These are phyloP conservation scores for Castor canadensis DNA, from an alignment of 2,113 vertebrate genomes.

Conservation along the genomic window DNA sequence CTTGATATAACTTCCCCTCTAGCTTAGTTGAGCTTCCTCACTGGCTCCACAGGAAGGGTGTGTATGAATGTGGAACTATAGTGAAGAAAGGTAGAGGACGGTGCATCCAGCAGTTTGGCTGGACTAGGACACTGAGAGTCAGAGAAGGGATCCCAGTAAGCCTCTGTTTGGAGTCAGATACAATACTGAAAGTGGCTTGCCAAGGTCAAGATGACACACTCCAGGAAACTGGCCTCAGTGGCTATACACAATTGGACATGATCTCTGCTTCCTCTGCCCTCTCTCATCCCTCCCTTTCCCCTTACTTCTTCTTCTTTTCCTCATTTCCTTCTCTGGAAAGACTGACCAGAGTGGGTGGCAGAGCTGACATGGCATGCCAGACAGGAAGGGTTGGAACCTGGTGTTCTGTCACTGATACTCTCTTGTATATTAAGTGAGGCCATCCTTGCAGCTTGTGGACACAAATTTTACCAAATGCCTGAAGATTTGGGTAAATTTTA, in stretches of 20 bases:
- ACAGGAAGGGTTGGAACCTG: neutral
- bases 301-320: neutral
- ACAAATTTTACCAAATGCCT: neutral
- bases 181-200: neutral
- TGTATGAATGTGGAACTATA: neutral
- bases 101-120: accelerated
- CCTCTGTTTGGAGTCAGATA: neutral
- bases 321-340: neutral
- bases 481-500: neutral
- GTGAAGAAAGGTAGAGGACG: accelerated
- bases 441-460: neutral
- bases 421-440: neutral
- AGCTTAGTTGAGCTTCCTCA: neutral
- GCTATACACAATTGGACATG: neutral
- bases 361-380: neutral
- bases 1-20: accelerated
- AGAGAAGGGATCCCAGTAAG: neutral
- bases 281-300: neutral
- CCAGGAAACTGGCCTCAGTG: neutral
- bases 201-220: neutral
- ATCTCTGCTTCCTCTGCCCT: neutral
- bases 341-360: neutral
- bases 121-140: neutral
- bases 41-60: neutral
- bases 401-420: neutral